Evolutionary conservation across 2,888 invertebrate genomes (phyloP), one percentile per base, ranked within the genome.

Genomic region (Pasiphila rectangulata): DNA sequence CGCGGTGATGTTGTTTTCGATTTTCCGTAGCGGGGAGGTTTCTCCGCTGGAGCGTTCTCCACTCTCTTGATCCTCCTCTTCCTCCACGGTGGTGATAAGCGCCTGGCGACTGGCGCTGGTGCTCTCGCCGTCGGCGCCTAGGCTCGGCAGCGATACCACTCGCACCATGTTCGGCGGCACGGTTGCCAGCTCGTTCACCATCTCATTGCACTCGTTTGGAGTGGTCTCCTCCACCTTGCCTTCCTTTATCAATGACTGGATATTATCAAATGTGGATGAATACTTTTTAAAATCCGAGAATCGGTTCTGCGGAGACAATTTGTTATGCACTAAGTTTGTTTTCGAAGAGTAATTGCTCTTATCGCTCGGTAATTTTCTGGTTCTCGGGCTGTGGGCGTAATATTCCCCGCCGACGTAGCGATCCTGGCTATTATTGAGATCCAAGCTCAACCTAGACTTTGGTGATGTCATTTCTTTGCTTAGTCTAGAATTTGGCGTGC

Each of bases 241-340:
- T 72, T 94, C 94, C 64, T 92, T 92, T 54, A 94, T 90, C 57
- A 94, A 79, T 25, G 93, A 93, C 69, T 93, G 92, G 63, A 94
- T 93, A 69, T 94, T 94, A 84, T 94, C 94, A 73, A 94, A 94
- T 4, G 94, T 94, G 29, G 93, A 93, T 57, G 93, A 94, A 78
- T 93, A 93, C 66, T 93, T 92, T 67, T 93, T 93, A 61, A 91
- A 90, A 67, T 93, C 93, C 5, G 90, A 78, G 66, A 89, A 89
- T 56, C 89, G 84, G 65, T 85, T 90, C 61, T 90, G 90, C 4
- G 91, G 91, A 0, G 89, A 89, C 17, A 89, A 63, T 64, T 89
- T 89, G 56, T 69, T 88, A 53, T 81, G 88, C 43, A 80, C 69
- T 51, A 80, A 66, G 56, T 66, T 78, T 53, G 56, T 69, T 62